Evolutionary conservation across 2,113 vertebrate species (phyloP).

Genomic region (Chaetops frenatus): DNA sequence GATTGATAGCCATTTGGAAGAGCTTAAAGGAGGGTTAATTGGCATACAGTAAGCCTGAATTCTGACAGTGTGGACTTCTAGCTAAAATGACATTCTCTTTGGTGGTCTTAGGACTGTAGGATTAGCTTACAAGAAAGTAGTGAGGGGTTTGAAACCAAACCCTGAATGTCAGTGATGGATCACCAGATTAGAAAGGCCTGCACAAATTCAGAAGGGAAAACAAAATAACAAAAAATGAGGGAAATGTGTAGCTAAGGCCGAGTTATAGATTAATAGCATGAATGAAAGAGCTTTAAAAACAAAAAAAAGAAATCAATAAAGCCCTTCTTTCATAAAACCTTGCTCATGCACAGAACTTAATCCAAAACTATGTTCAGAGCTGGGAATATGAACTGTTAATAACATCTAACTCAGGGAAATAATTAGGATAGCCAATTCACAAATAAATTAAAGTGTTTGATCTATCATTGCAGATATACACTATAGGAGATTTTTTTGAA

Average conservation of each 20-base stretch:
- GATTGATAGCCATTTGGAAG: slow-evolving; percentile 42
- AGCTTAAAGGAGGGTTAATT: slow-evolving; percentile 34
- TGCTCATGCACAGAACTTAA: neutral
- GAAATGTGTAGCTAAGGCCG: neutral
- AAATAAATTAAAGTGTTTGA: neutral
- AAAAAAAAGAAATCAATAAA: neutral
- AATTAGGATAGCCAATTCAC: neutral
- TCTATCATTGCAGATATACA: neutral
- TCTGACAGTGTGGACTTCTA: slow-evolving; percentile 17
- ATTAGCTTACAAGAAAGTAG: slow-evolving; percentile 46
- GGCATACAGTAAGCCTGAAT: slow-evolving; percentile 32
- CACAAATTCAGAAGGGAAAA: slow-evolving; percentile 1
- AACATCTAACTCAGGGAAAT: neutral
- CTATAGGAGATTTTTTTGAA: neutral
- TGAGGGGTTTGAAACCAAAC: slow-evolving; percentile 24
- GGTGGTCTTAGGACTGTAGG: slow-evolving; percentile 31
- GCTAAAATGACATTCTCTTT: slow-evolving; percentile 37
- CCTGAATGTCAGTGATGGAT: neutral
- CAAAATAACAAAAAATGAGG: neutral
- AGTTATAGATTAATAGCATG: neutral
- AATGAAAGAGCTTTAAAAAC: neutral
- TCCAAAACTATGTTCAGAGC: neutral
- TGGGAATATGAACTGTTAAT: neutral
- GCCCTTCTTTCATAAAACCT: neutral
- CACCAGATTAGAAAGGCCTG: slow-evolving; percentile 8